Evolutionary conservation across 1,140 invertebrate species (phyloP).

Genomic region (Ctenoplectra terminalis): DNA sequence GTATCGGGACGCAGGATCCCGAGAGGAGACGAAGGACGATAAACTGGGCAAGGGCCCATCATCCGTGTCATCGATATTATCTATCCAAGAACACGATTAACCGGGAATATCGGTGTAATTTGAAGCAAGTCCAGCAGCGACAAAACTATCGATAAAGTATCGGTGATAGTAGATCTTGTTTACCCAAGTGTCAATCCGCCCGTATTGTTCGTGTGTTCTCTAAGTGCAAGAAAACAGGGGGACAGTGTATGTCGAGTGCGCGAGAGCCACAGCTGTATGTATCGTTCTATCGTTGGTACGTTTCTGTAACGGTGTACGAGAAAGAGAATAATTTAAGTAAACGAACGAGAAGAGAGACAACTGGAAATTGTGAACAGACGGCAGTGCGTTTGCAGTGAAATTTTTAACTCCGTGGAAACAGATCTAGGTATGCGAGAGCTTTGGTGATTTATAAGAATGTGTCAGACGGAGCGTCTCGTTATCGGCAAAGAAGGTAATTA

Average conservation of each 20-base stretch:
- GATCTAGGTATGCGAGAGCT: slow-evolving; percentile 37
- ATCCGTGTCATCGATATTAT: slow-evolving; percentile 66
- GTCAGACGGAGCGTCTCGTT: slow-evolving; percentile 44
- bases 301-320: slow-evolving; percentile 8
- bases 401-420: slow-evolving; percentile 45
- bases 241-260: slow-evolving; percentile 39
- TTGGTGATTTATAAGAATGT: slow-evolving; percentile 50
- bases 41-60: slow-evolving; percentile 74
- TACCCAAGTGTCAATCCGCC: slow-evolving; percentile 71
- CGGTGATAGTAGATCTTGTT: slow-evolving; percentile 57
- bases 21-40: slow-evolving; percentile 79
- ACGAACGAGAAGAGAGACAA: background rate
- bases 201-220: slow-evolving; percentile 68
- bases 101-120: slow-evolving; percentile 22
- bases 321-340: background rate
- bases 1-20: slow-evolving; percentile 80
- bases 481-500: slow-evolving; percentile 58
- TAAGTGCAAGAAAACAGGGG: slow-evolving; percentile 45
- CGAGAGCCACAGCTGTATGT: slow-evolving; percentile 30
- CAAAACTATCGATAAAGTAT: slow-evolving; percentile 16
- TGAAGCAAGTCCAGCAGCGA: background rate
- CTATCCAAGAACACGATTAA: slow-evolving; percentile 34
- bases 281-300: slow-evolving; percentile 22
- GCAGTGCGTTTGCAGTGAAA: slow-evolving; percentile 48
- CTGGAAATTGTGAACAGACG: slow-evolving; percentile 41